A percentile compares a stretch with the other conserved stretches of the same genome.
These are phyloP conservation scores for Nothura maculosa DNA, from an alignment of 2,797 vertebrate species.

Conservation along the genomic window DNA sequence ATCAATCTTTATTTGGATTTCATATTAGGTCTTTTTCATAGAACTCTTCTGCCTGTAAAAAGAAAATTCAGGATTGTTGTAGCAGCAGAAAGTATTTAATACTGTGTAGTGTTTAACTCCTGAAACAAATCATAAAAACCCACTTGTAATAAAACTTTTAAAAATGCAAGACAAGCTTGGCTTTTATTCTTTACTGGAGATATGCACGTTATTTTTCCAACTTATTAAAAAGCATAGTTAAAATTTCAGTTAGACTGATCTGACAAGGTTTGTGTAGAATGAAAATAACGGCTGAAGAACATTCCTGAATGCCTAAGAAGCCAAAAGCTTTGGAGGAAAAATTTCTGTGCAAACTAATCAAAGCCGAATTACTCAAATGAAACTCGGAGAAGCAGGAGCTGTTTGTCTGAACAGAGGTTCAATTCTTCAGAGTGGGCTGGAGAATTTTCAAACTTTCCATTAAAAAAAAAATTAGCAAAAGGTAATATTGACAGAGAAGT, in stretches of 20 bases:
- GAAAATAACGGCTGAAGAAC: conserved; percentile 15
- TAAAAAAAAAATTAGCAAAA: background rate
- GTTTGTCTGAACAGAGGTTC: conserved; percentile 39
- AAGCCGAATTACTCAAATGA: conserved; percentile 31
- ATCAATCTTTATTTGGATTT: background rate
- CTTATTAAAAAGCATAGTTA: background rate
- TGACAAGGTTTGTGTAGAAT: background rate
- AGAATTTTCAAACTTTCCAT: conserved; percentile 6
- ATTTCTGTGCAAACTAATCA: conserved; percentile 8
- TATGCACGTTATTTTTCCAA: background rate
- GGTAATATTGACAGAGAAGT: conserved; percentile 39
- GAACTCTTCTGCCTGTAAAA: background rate
- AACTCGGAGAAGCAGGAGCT: conserved; percentile 2
- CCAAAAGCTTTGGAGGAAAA: conserved; percentile 19
- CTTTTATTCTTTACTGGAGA: background rate
- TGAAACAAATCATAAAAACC: background rate
- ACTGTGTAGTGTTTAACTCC: rapidly evolving
- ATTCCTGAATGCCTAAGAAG: conserved; percentile 41
- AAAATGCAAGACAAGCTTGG: background rate
- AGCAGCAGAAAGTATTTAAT: background rate
- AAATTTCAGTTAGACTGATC: background rate
- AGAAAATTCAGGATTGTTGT: background rate
- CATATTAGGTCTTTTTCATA: background rate
- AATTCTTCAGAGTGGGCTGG: background rate
- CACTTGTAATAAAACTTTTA: background rate